Conservation (phyloP, 2,113 vertebrate genomes). For the Sebastes fasciatus region DNA sequence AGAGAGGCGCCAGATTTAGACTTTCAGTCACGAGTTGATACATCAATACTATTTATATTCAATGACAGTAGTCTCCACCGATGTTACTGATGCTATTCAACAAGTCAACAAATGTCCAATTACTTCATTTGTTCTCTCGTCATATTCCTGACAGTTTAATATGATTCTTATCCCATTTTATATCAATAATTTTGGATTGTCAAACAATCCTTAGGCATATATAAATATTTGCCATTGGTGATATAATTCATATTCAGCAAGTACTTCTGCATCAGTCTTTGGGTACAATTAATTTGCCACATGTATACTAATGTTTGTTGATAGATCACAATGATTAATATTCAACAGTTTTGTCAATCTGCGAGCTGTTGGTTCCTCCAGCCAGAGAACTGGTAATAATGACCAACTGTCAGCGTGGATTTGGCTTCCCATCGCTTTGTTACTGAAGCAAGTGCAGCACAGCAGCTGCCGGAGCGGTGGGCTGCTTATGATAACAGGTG, state of each 20-base stretch:
- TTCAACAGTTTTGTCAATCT: conserved; percentile 50
- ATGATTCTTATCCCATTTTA: conserved; percentile 19
- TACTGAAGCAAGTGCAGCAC: conserved; percentile 54
- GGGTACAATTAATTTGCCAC: conserved; percentile 46
- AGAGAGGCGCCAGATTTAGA: conserved; percentile 2
- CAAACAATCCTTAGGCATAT: conserved; percentile 35
- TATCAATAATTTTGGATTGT: conserved; percentile 23
- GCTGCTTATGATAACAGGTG: conserved; percentile 77
- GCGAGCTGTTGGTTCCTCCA: conserved; percentile 36
- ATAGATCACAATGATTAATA: conserved; percentile 61
- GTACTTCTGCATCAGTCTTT: conserved; percentile 16
- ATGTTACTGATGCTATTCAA: conserved; percentile 5
- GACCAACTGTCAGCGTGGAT: conserved; percentile 55
- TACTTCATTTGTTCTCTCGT: conserved; percentile 16
- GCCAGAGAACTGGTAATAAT: conserved; percentile 58
- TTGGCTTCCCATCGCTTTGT: conserved; percentile 64
- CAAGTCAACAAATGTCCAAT: conserved; percentile 25
- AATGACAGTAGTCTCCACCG: not conserved
- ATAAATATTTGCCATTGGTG: conserved; percentile 44
- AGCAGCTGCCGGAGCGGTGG: conserved; percentile 66
- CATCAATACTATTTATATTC: not conserved
- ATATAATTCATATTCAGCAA: conserved; percentile 26
- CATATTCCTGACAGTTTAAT: conserved; percentile 19
- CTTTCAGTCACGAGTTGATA: not conserved
- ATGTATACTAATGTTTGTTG: conserved; percentile 55